Evolutionary conservation across 2,113 vertebrate genomes (phyloP).

Genomic region (Hemiscyllium ocellatum): DNA sequence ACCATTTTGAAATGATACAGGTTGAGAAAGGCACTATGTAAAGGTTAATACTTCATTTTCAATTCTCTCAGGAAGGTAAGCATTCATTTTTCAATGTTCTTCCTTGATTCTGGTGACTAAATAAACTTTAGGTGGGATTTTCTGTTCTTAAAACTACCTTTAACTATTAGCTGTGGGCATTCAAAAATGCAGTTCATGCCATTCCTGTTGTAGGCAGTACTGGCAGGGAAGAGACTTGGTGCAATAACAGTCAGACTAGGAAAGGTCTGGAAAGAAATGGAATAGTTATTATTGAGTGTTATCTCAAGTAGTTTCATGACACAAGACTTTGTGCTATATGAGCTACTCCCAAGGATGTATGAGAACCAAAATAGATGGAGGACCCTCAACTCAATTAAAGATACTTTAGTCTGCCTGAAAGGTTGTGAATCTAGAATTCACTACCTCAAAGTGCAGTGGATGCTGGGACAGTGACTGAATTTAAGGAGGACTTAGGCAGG

Average conservation of each 20-base stretch:
- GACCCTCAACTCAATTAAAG: background rate
- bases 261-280: background rate
- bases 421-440: too few species aligned
- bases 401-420: background rate
- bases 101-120: background rate
- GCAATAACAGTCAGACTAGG: background rate
- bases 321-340: background rate
- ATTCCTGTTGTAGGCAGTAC: background rate
- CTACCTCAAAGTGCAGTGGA: too few species aligned
- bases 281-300: background rate
- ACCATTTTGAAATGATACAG: background rate
- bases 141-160: background rate
- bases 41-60: slow-evolving; percentile 38
- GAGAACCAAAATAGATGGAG: background rate
- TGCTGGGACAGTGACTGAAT: too few species aligned
- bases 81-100: slow-evolving; percentile 1
- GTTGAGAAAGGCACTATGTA: background rate
- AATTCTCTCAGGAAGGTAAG: slow-evolving; percentile 41
- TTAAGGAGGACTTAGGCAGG: too few species aligned
- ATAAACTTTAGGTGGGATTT: background rate
- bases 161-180: background rate
- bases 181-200: background rate
- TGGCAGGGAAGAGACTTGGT: background rate
- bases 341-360: background rate
- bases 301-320: background rate